Evolutionary conservation across 1,140 invertebrate genomes (phyloP), one percentile per base, ranked within the genome.

Genomic region (Dendroctonus valens): DNA sequence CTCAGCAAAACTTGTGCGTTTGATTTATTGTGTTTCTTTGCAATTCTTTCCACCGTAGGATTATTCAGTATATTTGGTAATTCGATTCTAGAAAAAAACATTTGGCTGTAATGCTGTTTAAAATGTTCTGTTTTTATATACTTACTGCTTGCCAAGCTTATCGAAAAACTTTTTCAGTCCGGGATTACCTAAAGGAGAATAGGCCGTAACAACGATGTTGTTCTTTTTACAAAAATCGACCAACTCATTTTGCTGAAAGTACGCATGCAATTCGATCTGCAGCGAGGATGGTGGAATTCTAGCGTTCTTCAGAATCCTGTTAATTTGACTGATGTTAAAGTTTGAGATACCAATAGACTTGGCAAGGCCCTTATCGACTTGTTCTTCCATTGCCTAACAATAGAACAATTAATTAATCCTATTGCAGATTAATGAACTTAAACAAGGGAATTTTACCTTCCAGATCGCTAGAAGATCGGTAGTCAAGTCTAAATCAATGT

Each of bases 261-360:
- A 93, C 0, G 88, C 86, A 75, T 96, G 92, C 38, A 91, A 79
- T 75, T 96, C 93, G 38, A 94, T 82, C 82, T 93, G 85, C 38
- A 91, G 79, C 74, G 87, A 89, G 59, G 85, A 84, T 0, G 90
- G 90, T 65, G 84, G 85, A 15, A 91, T 85, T 62, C 81, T 81
- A 38, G 85, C 82, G 61, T 83, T 83, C 44, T 88, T 82, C 49
- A 87, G 80, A 52, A 92, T 83, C 41, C 83, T 81, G 55, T 81
- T 70, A 53, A 92, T 84, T 80, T 92, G 90, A 9, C 79, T 72
- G 65, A 85, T 80, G 73, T 90, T 92, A 71, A 92, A 93, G 73
- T 93, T 93, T n/a, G 91, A 92, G 5, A 93, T 69, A 2, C 91
- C 91, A 71, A 93, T 88, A 0, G 89, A 85, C 73, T 83, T 85